Evolutionary conservation across 2,888 invertebrate genomes (phyloP).

Genomic region (Xestia xanthographa): DNA sequence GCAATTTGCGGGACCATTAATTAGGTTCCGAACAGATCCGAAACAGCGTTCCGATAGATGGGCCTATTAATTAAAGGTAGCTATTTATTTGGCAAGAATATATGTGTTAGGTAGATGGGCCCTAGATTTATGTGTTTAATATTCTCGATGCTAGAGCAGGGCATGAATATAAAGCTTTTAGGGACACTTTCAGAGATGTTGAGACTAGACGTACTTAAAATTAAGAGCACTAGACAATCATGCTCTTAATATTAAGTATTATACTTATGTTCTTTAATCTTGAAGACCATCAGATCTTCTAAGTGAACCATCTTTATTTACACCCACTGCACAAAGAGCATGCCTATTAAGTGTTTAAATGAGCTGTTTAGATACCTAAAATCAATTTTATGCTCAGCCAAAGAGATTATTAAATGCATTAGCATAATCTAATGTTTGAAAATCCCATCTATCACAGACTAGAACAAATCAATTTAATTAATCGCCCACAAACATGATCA

Average conservation of each 20-base stretch:
- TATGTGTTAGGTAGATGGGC: not conserved
- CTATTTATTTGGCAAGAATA: conserved; percentile 5
- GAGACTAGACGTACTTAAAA: conserved; percentile 11
- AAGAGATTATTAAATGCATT: not conserved
- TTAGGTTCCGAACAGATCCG: conserved; percentile 34
- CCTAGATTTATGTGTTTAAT: conserved; percentile 35
- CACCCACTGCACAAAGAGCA: not conserved
- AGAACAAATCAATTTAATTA: not conserved
- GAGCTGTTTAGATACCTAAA: not conserved
- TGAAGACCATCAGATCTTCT: not conserved
- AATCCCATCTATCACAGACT: not conserved
- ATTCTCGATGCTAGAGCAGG: not conserved
- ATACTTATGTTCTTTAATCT: not conserved
- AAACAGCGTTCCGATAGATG: conserved; percentile 33
- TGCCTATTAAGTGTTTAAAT: not conserved
- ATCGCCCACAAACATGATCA: not conserved
- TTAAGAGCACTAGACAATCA: not conserved
- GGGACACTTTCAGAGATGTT: not conserved
- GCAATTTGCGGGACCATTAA: conserved; percentile 54
- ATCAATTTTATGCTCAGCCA: not conserved
- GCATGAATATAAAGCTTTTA: not conserved
- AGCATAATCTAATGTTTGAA: not conserved
- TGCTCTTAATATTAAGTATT: conserved; percentile 3
- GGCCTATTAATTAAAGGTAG: conserved; percentile 40
- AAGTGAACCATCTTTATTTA: not conserved